Percentiles rank a stretch among this genome's conserved stretches.
Evolutionary conservation across 2,797 vertebrate genomes (phyloP).

Genomic region (Catharus ustulatus): DNA sequence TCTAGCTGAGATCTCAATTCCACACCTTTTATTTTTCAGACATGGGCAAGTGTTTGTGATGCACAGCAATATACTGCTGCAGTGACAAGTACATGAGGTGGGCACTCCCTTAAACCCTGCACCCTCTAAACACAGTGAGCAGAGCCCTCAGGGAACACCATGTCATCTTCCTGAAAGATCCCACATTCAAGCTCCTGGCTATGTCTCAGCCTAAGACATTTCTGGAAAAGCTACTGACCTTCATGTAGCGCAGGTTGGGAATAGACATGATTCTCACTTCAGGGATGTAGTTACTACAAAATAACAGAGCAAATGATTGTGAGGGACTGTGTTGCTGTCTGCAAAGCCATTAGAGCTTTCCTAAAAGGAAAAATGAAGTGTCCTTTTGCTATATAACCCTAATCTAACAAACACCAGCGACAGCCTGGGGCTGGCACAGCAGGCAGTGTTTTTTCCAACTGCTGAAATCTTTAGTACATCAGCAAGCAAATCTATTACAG

Average conservation of each 20-base stretch:
- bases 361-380: background rate
- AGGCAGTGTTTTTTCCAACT: background rate
- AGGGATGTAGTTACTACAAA: slow-evolving; percentile 93
- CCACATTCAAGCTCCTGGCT: background rate
- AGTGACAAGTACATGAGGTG: background rate
- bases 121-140: accelerated
- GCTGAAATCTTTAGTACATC: background rate
- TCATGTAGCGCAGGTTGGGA: slow-evolving; percentile 95
- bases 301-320: slow-evolving; percentile 42
- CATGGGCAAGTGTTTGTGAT: background rate
- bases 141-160: background rate
- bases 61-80: background rate
- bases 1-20: background rate
- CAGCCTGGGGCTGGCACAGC: background rate
- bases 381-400: background rate
- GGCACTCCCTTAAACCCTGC: background rate
- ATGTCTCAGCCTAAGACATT: background rate
- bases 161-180: background rate
- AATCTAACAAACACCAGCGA: background rate
- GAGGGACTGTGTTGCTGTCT: background rate
- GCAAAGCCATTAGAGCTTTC: background rate
- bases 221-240: slow-evolving; percentile 81
- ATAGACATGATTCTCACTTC: slow-evolving; percentile 99
- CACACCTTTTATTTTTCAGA: background rate
- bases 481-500: background rate